Evolutionary conservation across 2,888 invertebrate genomes (phyloP), one percentile per base, ranked within the genome.

Genomic region (Drosophila mulleri): DNA sequence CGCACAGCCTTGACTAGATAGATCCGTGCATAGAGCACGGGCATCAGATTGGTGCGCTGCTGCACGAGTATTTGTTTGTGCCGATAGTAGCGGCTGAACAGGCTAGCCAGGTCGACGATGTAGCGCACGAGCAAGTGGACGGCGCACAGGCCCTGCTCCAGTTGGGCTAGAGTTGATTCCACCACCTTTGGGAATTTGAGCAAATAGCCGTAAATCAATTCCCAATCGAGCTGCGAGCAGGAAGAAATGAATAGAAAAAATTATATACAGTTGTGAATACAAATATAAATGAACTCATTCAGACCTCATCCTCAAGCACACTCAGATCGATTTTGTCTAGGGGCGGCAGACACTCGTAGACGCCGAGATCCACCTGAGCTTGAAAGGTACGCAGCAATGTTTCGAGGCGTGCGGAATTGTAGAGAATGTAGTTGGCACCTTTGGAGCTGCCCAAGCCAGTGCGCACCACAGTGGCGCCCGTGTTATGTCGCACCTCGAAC

Each of bases 11-110:
- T 94, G 39, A 97, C 89, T 88, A 97, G 94, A 90, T 96, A 95
- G 48, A 97, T 94, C 79, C 96, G 94, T 18, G 96, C 95, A 91
- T 94, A 94, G 88, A 97, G 93, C 7, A 94, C 93, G 7, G 96
- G 95, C 82, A 96, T 93, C 74, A 97, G 93, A 90, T 96, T 96
- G 54, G 93, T 92, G 82, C 96, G 94, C 41, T 95, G 94, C 84
- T 96, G 95, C 96, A 96, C 95, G 72, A 97, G 93, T 86, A 97
- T 95, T 80, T 95, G 94, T 41, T 95, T 94, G 89, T 94, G 94
- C 73, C 96, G 94, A 88, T 97, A 97, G 89, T 96, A 97, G 61
- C 95, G 94, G 91, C 97, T 97, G 87, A 96, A 95, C 9, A 94
- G 90, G 45, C 94, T 94, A 26, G 95, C 95, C 91, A 96, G 93